Percentiles rank a stretch among this genome's conserved stretches.
Evolutionary conservation across 2,888 invertebrate species (phyloP).

Genomic region (Amphipyra berbera): DNA sequence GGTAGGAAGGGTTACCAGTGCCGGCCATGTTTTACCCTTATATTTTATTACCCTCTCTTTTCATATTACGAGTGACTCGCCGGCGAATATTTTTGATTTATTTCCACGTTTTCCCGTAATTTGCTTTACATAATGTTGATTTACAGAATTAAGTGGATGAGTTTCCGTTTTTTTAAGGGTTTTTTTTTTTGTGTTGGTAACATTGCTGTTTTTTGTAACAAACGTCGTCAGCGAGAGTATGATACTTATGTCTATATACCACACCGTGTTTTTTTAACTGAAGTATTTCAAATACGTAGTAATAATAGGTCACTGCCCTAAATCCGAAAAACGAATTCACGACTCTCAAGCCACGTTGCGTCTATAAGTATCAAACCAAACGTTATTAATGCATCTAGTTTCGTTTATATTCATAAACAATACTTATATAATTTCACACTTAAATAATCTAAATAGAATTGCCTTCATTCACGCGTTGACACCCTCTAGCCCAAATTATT

Average conservation of each 20-base stretch:
- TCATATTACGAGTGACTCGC: conserved; percentile 53
- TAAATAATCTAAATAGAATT: conserved; percentile 42
- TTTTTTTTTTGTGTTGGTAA: conserved; percentile 22
- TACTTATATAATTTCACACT: conserved; percentile 36
- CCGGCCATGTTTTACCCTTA: conserved; percentile 70
- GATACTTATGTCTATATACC: too few species aligned
- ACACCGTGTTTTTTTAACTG: background rate
- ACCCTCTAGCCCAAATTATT: conserved; percentile 77
- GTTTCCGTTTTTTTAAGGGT: conserved; percentile 45
- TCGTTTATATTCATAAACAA: conserved; percentile 21
- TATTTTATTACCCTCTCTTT: conserved; percentile 65
- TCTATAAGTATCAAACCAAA: background rate
- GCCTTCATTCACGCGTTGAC: conserved; percentile 62
- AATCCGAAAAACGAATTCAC: background rate
- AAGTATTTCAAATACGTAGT: background rate
- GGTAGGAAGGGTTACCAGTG: conserved; percentile 66
- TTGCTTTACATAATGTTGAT: conserved; percentile 60
- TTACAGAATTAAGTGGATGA: conserved; percentile 53
- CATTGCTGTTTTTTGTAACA: background rate
- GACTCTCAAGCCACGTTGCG: background rate
- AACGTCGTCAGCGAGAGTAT: conserved; percentile 1
- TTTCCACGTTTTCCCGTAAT: conserved; percentile 54
- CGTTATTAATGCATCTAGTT: conserved; percentile 3
- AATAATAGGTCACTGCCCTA: background rate
- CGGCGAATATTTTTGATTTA: conserved; percentile 62